Conservation (phyloP, 2,113 vertebrate species). For the Perca flavescens region DNA sequence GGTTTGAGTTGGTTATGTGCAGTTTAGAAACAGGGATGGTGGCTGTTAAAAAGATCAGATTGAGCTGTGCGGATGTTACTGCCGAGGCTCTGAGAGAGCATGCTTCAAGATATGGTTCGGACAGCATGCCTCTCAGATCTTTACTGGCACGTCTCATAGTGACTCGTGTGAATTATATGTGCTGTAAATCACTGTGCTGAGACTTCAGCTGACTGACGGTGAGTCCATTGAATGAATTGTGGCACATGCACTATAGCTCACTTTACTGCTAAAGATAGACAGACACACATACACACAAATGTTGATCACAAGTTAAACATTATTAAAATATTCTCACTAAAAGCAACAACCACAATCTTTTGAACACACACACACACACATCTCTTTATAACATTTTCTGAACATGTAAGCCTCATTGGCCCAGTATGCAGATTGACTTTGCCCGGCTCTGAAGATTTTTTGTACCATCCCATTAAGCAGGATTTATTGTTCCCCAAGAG, state of each 20-base stretch:
- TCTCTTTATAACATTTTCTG: slow-evolving; percentile 36
- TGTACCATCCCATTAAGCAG: slow-evolving; percentile 80
- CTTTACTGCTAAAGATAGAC: slow-evolving; percentile 21
- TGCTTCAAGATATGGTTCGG: slow-evolving; percentile 31
- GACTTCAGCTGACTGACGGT: slow-evolving; percentile 56
- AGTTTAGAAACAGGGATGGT: slow-evolving; percentile 15
- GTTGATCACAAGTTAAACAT: slow-evolving; percentile 33
- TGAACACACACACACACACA: slow-evolving; percentile 21
- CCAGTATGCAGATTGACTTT: slow-evolving; percentile 73
- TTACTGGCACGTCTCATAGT: slow-evolving; percentile 29
- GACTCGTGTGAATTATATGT: slow-evolving; percentile 56
- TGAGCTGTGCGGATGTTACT: slow-evolving; percentile 25
- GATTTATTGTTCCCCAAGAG: slow-evolving; percentile 79
- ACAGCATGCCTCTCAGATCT: slow-evolving; percentile 39
- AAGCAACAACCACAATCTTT: slow-evolving; percentile 23
- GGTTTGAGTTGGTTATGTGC: slow-evolving; percentile 15
- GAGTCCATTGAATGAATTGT: slow-evolving; percentile 60
- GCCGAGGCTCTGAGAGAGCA: slow-evolving; percentile 15
- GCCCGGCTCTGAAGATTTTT: slow-evolving; percentile 68
- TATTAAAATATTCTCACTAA: slow-evolving; percentile 46
- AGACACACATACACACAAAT: not conserved
- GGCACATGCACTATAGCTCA: slow-evolving; percentile 22
- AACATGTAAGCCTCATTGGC: slow-evolving; percentile 60
- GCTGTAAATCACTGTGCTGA: slow-evolving; percentile 62
- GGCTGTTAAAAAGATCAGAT: slow-evolving; percentile 16